Evolutionary conservation across 1,140 invertebrate genomes (phyloP).

Genomic region (Rhyacophila brunnea): DNA sequence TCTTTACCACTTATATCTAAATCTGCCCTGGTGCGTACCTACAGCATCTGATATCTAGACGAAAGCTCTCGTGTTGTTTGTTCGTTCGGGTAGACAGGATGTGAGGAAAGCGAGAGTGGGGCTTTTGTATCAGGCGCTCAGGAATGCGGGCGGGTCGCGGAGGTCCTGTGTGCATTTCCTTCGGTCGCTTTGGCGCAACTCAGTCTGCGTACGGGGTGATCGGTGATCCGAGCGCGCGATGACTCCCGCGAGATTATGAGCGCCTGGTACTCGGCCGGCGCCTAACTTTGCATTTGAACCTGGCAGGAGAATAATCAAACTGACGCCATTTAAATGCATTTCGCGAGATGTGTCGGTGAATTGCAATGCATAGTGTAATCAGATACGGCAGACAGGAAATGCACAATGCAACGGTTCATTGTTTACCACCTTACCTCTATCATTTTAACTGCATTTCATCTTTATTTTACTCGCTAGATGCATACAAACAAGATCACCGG

Average conservation of each 20-base stretch:
- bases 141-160: conserved; percentile 25
- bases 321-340: no score
- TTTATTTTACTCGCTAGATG: no score
- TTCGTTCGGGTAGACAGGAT: conserved; percentile 5
- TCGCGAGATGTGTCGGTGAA: no score
- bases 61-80: conserved; percentile 15
- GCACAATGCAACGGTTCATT: no score
- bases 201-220: conserved; percentile 14
- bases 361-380: no score
- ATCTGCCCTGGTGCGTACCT: neutral
- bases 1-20: no score
- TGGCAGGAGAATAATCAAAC: conserved; percentile 1
- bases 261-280: conserved; percentile 9
- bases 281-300: conserved; percentile 5
- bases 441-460: no score
- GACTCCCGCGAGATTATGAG: conserved; percentile 15
- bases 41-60: conserved; percentile 1
- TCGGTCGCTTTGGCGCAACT: conserved; percentile 15
- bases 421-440: no score
- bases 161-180: conserved; percentile 9
- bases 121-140: conserved; percentile 11
- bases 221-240: conserved; percentile 19
- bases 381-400: no score
- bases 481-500: no score
- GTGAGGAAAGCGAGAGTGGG: conserved; percentile 11